Percentiles rank a stretch among this genome's conserved stretches.
Evolutionary conservation across 2,113 vertebrate species (phyloP).

Genomic region (Neodon shergylaensis): DNA sequence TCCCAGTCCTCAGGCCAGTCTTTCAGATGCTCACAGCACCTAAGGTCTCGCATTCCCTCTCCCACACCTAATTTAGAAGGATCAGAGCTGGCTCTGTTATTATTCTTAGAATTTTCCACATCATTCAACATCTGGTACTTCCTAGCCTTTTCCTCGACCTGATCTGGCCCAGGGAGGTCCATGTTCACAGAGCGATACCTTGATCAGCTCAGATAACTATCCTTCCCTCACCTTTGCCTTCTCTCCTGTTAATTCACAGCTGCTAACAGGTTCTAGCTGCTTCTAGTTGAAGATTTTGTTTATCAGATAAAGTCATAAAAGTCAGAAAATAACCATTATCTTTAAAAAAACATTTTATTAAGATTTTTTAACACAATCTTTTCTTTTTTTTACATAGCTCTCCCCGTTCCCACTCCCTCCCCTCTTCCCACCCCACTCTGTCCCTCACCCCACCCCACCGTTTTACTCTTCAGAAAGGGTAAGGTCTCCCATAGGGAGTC

Average conservation of each 20-base stretch:
- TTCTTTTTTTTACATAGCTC: too few relatives aligned
- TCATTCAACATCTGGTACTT: not conserved
- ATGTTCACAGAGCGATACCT: not conserved
- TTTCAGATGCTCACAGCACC: not conserved
- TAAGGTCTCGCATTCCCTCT: not conserved
- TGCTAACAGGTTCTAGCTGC: not conserved
- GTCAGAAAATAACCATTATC: not conserved
- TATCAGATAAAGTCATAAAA: constrained; percentile 20
- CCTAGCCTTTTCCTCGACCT: not conserved
- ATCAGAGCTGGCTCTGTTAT: not conserved
- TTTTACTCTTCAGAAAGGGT: too few relatives aligned
- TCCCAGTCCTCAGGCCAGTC: fast-evolving
- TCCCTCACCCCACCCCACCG: too few relatives aligned
- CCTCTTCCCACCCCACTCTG: too few relatives aligned
- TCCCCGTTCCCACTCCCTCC: too few relatives aligned
- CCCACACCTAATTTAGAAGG: not conserved
- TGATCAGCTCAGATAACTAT: not conserved
- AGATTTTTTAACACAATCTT: too few relatives aligned
- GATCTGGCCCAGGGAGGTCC: not conserved
- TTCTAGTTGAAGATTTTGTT: constrained; percentile 1
- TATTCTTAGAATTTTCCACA: not conserved
- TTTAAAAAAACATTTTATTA: too few relatives aligned
- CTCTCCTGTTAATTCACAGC: not conserved
- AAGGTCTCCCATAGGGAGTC: too few relatives aligned
- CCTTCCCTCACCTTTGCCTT: too few relatives aligned